Evolutionary conservation across 2,797 vertebrate species (phyloP), one percentile per base, ranked within the genome.

Genomic region (Notolepis coatsorum): DNA sequence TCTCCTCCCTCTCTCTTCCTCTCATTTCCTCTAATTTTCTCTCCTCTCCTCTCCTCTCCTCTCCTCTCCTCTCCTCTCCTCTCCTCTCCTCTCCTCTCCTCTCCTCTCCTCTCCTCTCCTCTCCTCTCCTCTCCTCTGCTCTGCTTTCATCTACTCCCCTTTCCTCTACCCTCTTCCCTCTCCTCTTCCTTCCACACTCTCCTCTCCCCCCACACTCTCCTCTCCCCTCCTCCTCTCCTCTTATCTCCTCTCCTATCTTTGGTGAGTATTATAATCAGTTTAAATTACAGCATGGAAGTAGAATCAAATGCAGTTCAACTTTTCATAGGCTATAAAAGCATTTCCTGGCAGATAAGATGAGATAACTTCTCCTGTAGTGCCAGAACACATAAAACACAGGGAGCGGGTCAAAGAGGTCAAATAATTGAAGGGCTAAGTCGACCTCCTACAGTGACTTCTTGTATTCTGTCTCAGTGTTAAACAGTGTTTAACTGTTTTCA

Each of bases 381-480:
- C 38, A 48, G 42, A 65, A 50, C 7, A 45, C 17, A 60, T 59
- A 53, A 60, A 64, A 61, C 13, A 38, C 50, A 7, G n/a, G n/a
- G n/a, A n/a, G n/a, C n/a, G n/a, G 2, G 43, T 57, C 56, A 15
- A 48, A 58, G 43, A 69, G 61, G 56, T 82, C 46, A 47, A 39
- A 61, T 45, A 37, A 65, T 54, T 51, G 64, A 68, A 56, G 17
- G 30, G 60, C 28, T 68, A 68, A 73, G 77, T 75, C 54, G 60
- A 68, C 39, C 17, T 1, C 52, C 58, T 30, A 18, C 43, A 53
- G 33, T 45, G 24, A 71, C 35, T 57, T 62, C 65, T 24, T 50
- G 48, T 18, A n/a, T 30, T 5, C 15, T 0, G 15, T 31, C 28
- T 50, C 48, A n/a, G n/a, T n/a, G n/a, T n/a, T n/a, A n/a, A n/a